These are phyloP conservation scores for Chamaetylas fuelleborni DNA, from an alignment of 2,113 vertebrate species.

Conservation along the genomic window DNA sequence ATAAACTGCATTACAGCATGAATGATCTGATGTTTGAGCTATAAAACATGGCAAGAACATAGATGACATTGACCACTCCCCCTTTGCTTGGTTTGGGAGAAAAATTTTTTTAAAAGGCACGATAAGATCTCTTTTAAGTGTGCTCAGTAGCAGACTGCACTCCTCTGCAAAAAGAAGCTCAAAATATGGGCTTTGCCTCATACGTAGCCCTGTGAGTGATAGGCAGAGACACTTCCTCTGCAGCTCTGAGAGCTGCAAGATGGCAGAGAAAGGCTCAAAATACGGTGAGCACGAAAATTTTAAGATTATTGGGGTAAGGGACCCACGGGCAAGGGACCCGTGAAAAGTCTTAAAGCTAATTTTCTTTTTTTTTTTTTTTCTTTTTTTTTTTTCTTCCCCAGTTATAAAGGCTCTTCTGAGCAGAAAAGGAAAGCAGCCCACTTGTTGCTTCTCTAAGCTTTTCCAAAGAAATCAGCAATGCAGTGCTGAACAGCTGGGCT, in stretches of 20 bases:
- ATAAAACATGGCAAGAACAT: conserved; percentile 43
- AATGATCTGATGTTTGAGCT: conserved; percentile 16
- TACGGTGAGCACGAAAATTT: fast-evolving
- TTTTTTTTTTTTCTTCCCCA: no score
- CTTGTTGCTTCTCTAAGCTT: conserved; percentile 28
- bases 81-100: background rate
- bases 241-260: background rate
- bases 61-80: conserved; percentile 31
- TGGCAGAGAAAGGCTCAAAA: background rate
- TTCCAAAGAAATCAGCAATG: conserved; percentile 16
- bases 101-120: background rate
- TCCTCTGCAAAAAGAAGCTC: background rate
- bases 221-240: background rate
- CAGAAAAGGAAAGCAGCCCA: background rate
- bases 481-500: conserved; percentile 56
- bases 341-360: background rate
- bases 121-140: conserved; percentile 44
- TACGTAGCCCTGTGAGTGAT: background rate
- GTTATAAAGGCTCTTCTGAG: background rate
- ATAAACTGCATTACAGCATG: background rate
- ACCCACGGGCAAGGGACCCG: background rate
- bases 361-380: background rate
- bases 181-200: background rate
- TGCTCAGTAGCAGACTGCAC: conserved; percentile 21
- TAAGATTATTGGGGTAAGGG: background rate